Base-by-base conservation (phyloP, 2,113 vertebrate species). In the Pseudorectes ferrugineus region DNA sequence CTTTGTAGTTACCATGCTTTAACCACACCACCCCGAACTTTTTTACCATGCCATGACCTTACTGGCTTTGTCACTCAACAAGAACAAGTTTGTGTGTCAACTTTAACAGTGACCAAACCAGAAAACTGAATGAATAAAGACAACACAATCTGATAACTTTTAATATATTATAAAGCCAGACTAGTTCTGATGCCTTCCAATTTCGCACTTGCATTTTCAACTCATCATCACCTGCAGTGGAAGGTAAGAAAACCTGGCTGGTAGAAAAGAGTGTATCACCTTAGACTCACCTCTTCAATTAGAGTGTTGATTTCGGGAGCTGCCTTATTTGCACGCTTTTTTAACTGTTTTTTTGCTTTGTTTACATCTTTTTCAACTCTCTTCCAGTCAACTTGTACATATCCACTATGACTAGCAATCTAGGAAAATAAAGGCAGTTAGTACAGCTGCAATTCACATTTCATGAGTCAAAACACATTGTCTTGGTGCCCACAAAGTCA, bases 291-390 rank as follows among this genome's bases (percentile, higher is more conserved):
- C 98, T 99, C 99, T 95, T 99, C 99, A 66, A 99, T 98, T 51
- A 99, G 96, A 11, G 98, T 99, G 97, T 98, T 99, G 40, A 99
- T 98, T 98, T 99, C 99, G 11, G 99, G 99, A 36, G 97, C 98
- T 93, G 99, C 99, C 92, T 99, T 98, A 87, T 99, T 98, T 33
- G 99, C 99, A 87, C 98, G 98, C 85, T 99, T 99, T 97, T 99
- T 99, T 76, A 99, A 97, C 88, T 99, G 99, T 93, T 98, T 98
- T 97, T 99, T 99, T 12, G 99, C 99, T 98, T 99, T 99, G 97
- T 99, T 99, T 85, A 99, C 99, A 96, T 99, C 99, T 97, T 99
- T 99, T 97, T 99, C 99, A 92, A 99, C 99, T 97, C 99, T 98
- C 96, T 99, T 99, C 99, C 99, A 99, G 96, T 99, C 99, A 51